Evolutionary conservation across 1,140 invertebrate genomes (phyloP).

Genomic region (Drosophila dunni): DNA sequence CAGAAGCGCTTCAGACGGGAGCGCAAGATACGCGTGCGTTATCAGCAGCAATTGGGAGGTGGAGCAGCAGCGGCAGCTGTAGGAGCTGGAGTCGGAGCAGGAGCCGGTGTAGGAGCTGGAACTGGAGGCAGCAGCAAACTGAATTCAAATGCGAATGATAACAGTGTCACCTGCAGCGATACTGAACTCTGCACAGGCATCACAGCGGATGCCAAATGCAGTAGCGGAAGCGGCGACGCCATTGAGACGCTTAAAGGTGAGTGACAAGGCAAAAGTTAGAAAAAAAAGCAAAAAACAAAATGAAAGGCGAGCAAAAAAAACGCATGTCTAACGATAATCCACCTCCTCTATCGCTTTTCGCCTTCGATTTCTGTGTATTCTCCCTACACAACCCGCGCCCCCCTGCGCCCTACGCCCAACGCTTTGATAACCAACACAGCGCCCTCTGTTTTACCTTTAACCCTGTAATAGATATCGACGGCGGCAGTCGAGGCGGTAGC

Average conservation of each 20-base stretch:
- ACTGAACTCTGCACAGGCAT: conserved; percentile 46
- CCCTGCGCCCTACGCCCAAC: conserved; percentile 26
- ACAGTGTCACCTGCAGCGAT: conserved; percentile 54
- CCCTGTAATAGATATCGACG: conserved; percentile 70
- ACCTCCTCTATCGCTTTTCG: conserved; percentile 12
- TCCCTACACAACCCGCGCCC: too few relatives aligned
- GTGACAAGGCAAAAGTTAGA: conserved; percentile 15
- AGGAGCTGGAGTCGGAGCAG: neutral
- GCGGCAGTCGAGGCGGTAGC: conserved; percentile 67
- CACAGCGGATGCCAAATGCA: conserved; percentile 54
- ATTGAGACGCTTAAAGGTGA: conserved; percentile 66
- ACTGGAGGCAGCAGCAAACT: conserved; percentile 31
- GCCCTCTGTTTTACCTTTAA: conserved; percentile 63
- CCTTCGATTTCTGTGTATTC: neutral
- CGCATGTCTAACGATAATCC: conserved; percentile 55
- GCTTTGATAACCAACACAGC: conserved; percentile 76
- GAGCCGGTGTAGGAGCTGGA: conserved; percentile 74
- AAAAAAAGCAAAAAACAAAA: neutral
- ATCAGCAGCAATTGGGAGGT: conserved; percentile 93
- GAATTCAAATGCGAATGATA: conserved; percentile 53
- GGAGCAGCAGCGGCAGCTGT: conserved; percentile 57
- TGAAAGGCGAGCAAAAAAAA: conserved; percentile 29
- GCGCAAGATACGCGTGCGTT: conserved; percentile 90
- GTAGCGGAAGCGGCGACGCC: conserved; percentile 44
- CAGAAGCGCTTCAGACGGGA: conserved; percentile 95